Conservation (phyloP, 2,888 invertebrate species). For the Cataglyphis altisquamis region DNA sequence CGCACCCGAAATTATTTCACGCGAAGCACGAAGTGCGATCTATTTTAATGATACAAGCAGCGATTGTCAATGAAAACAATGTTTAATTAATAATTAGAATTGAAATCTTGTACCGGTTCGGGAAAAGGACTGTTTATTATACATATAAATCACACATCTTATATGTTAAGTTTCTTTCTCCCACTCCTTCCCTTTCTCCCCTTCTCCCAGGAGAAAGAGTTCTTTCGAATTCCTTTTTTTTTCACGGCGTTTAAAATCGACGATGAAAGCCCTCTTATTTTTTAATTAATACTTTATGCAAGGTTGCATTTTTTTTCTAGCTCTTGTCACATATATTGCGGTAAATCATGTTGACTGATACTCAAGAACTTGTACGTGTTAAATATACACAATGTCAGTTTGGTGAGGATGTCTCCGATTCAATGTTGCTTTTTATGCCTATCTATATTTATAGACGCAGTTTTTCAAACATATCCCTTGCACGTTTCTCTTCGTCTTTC, state of each 20-base stretch:
- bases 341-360: not conserved
- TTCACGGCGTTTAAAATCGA: not conserved
- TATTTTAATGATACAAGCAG: slow-evolving; percentile 24
- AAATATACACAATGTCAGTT: not conserved
- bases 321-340: not conserved
- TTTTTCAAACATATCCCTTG: slow-evolving; percentile 70
- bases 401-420: not conserved
- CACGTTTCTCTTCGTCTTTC: slow-evolving; percentile 40
- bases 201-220: too few relatives aligned
- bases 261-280: not conserved
- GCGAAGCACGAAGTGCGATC: slow-evolving; percentile 23
- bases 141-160: not conserved
- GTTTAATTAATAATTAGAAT: slow-evolving; percentile 17
- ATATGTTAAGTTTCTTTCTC: not conserved
- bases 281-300: not conserved
- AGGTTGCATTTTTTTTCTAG: not conserved
- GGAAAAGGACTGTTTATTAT: not conserved
- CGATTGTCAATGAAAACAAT: not conserved
- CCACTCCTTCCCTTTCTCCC: too few relatives aligned
- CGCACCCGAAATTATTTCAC: slow-evolving; percentile 47
- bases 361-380: not conserved
- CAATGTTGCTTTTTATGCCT: not conserved
- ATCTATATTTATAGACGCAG: slow-evolving; percentile 57
- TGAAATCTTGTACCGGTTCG: not conserved
- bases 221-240: not conserved